Conservation (phyloP, 2,888 invertebrate species). For the Embidobia sp. region DNA sequence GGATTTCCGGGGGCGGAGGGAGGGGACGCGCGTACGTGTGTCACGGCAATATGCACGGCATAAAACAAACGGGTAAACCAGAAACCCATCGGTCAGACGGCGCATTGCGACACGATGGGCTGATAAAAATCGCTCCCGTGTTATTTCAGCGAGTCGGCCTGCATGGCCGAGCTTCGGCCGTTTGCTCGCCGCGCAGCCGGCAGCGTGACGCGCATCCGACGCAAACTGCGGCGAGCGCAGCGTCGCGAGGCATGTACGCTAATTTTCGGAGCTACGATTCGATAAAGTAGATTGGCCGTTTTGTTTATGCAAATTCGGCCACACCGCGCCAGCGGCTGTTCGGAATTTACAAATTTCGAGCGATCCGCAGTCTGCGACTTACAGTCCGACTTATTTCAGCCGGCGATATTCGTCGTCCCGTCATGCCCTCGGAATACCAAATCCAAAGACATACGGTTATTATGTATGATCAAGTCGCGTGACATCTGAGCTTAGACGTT, state of each 20-base stretch:
- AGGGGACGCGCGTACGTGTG: too few species aligned
- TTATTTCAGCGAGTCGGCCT: slow-evolving; percentile 12
- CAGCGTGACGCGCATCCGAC: slow-evolving; percentile 54
- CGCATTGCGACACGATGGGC: slow-evolving; percentile 42
- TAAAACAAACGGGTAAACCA: slow-evolving; percentile 55
- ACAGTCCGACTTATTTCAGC: slow-evolving; percentile 63
- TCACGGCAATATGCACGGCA: slow-evolving; percentile 41
- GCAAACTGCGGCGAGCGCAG: too few species aligned
- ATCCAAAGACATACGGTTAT: slow-evolving; percentile 66
- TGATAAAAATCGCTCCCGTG: slow-evolving; percentile 55
- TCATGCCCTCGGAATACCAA: slow-evolving; percentile 59
- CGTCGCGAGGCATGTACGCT: slow-evolving; percentile 20
- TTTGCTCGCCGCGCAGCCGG: slow-evolving; percentile 24
- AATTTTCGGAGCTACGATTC: slow-evolving; percentile 68
- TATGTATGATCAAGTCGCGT: slow-evolving; percentile 63
- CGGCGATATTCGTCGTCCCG: slow-evolving; percentile 62
- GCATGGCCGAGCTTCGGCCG: slow-evolving; percentile 21
- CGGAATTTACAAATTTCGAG: slow-evolving; percentile 53
- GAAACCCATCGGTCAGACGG: slow-evolving; percentile 53
- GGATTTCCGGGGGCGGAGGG: slow-evolving; percentile 11
- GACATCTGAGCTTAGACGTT: slow-evolving; percentile 50
- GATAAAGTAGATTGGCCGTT: slow-evolving; percentile 74
- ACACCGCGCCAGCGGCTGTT: slow-evolving; percentile 30
- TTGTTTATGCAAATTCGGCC: slow-evolving; percentile 73
- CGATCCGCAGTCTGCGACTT: slow-evolving; percentile 6